Evolutionary conservation across 1,140 invertebrate species (phyloP), one percentile per base, ranked within the genome.

Genomic region (Arctopsyche grandis): DNA sequence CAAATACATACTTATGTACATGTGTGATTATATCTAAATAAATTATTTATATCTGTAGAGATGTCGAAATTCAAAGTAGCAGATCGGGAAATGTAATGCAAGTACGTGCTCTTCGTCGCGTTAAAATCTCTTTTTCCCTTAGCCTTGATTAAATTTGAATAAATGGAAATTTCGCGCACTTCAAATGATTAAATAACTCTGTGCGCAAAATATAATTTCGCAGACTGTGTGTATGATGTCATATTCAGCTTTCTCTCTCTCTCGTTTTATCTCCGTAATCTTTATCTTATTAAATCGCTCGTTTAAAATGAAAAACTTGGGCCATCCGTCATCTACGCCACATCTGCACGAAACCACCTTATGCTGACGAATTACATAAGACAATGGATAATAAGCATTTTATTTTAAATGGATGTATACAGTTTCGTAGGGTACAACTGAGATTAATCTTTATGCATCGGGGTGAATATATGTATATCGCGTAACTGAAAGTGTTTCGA

Each of bases 221-320:
- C 29, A 38, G 29, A 4, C 29, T 38, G 29, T 38, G 29, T 38
- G 29, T 38, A 38, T 38, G 29, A 38, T 38, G 29, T 38, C 29
- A 38, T 7, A 38, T 38, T 38, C 29, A 38, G 29, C 29, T 1
- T 38, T 38, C 29, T 5, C 16, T 52, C 16, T 52, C 16, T 52
- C 48, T 10, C 48, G 48, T 16, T 52, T 52, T 4, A 1, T 38
- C 21, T 60, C 21, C 1, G 12, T 19, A 60, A 60, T 60, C 56
- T 60, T 63, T 77, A 22, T 43, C 75, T 63, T 58, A 66, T 66
- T 69, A 77, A 77, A 77, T 63, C 56, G 56, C 48, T 69, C 63
- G 69, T 69, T 69, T 38, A 71, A 38, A 77, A 52, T 77, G 75
- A 77, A 77, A 77, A 69, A 77, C 19, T 77, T 29, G 63, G 26